Evolutionary conservation across 2,113 vertebrate genomes (phyloP).

Genomic region (Pluvialis apricaria): DNA sequence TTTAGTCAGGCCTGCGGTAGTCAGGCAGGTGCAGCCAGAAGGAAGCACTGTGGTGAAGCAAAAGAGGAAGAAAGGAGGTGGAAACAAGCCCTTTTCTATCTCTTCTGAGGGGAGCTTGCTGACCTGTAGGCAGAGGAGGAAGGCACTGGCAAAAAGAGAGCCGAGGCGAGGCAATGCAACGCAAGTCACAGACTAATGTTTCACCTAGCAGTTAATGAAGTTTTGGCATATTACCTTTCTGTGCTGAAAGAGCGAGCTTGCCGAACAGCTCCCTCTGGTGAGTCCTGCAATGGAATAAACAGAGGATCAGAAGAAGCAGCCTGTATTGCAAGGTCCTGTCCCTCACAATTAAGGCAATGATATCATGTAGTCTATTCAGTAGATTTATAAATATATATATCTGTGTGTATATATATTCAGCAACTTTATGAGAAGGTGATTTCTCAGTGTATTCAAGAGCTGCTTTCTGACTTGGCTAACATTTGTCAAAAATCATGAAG

Average conservation of each 20-base stretch:
- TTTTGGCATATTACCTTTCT: background rate
- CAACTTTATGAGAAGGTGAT: background rate
- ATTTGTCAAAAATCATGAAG: background rate
- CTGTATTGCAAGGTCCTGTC: background rate
- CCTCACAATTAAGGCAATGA: background rate
- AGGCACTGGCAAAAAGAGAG: background rate
- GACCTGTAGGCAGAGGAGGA: background rate
- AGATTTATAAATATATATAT: background rate
- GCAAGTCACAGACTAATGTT: background rate
- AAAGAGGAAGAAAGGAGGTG: background rate
- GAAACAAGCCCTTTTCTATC: background rate
- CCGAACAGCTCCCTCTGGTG: conserved; percentile 1
- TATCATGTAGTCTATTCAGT: background rate
- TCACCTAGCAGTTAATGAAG: background rate
- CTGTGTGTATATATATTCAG: background rate
- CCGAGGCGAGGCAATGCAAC: background rate
- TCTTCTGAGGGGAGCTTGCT: background rate
- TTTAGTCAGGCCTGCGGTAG: background rate
- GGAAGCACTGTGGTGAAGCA: background rate
- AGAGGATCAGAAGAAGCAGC: background rate
- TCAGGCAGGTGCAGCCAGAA: background rate
- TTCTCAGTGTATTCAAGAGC: background rate
- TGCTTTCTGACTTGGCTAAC: background rate
- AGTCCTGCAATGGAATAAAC: background rate
- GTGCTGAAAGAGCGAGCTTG: background rate